Evolutionary conservation across 1,140 invertebrate species (phyloP).

Genomic region (Trachymyrmex septentrionalis): DNA sequence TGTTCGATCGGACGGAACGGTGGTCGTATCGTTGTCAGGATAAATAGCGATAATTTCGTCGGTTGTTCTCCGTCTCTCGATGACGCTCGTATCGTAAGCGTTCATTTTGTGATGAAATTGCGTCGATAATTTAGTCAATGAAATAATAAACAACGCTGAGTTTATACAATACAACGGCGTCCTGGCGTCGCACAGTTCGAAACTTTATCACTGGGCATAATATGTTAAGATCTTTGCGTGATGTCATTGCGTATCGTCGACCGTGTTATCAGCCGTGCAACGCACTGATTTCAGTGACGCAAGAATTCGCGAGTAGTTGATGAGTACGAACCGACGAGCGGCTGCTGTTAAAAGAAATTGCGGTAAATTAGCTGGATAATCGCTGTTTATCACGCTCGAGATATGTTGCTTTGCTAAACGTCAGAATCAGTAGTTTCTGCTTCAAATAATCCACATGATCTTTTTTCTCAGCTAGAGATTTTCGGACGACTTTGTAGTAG

Average conservation of each 20-base stretch:
- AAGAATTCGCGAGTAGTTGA: background rate
- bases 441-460: background rate
- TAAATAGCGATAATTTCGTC: slow-evolving; percentile 44
- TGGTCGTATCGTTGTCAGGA: background rate
- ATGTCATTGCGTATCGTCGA: slow-evolving; percentile 14
- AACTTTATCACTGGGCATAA: slow-evolving; percentile 46
- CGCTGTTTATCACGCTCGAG: slow-evolving; percentile 14
- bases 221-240: slow-evolving; percentile 46
- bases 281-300: background rate
- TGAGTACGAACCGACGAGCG: background rate
- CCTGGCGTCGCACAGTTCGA: background rate
- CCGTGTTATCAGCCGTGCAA: background rate
- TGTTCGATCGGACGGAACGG: background rate
- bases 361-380: slow-evolving; percentile 34
- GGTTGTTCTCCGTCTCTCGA: background rate
- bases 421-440: background rate
- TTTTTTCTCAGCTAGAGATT: background rate
- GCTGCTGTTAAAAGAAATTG: slow-evolving; percentile 20
- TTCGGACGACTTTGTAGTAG: background rate
- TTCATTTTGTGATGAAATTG: slow-evolving; percentile 29
- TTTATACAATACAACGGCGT: background rate
- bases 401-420: slow-evolving; percentile 30
- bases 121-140: slow-evolving; percentile 39
- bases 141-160: slow-evolving; percentile 42
- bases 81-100: slow-evolving; percentile 30